Evolutionary conservation across 2,797 vertebrate species (phyloP), one percentile per base, ranked within the genome.

Genomic region (Lagodon rhomboides): DNA sequence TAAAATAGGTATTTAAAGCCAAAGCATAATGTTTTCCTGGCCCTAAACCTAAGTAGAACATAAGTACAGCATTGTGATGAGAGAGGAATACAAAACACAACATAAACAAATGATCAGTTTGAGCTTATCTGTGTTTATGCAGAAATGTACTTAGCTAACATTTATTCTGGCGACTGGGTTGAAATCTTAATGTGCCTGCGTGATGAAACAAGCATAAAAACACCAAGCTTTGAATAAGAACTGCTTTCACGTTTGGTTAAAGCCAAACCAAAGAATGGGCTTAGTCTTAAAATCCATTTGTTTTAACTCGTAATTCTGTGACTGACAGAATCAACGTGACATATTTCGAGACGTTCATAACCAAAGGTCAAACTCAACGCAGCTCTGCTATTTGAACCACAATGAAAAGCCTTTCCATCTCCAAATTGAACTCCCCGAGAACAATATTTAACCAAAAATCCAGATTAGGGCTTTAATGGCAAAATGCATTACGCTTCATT

Each of bases 361-460:
- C 51, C 55, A 17, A 70, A 79, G 47, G 66, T 75, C 34, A 77
- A 80, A 73, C 10, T 58, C 25, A 55, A 72, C 34, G 38, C 38
- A 62, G 38, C 16, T 60, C 34, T n/a, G 1, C 62, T 59, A 49
- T 86, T 80, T 75, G 61, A 84, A 68, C 55, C 50, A 47, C 66
- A 75, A 27, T 71, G 27, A 76, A 76, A 83, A 84, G 51, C 58
- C 51, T 90, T 72, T 84, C 58, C 54, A 68, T 78, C 62, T 49
- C 70, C 17, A 77, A 79, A 54, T 81, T 79, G 68, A 85, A 80
- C 72, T 69, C 67, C 5, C 43, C 51, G 70, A 82, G 75, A 90
- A 85, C 80, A 89, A 90, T 75, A 88, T 85, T 92, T 84, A 87
- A 85, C 80, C 66, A 80, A 75, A 86, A 86, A 82, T 63, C 27